A percentile compares a stretch with the other conserved stretches of the same genome.
These are phyloP conservation scores for Uria lomvia DNA, from an alignment of 2,113 vertebrate species.

Conservation along the genomic window DNA sequence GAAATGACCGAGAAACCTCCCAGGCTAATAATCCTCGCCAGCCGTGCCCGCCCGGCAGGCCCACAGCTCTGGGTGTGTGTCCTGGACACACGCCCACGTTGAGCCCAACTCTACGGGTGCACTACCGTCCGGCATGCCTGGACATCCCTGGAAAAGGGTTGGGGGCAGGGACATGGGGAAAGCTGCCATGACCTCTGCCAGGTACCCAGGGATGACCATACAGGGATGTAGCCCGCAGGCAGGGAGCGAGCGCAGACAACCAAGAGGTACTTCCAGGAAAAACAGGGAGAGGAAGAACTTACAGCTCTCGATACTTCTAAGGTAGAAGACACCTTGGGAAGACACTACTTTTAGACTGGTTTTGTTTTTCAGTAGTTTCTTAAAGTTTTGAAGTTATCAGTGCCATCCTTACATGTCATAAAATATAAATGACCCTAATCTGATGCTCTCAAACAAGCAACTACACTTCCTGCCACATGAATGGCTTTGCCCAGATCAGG, in stretches of 20 bases:
- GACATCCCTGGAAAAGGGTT: not conserved
- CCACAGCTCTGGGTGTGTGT: not conserved
- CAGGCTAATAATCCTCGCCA: not conserved
- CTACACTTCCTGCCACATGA: not conserved
- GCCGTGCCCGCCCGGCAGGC: accelerated
- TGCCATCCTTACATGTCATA: not conserved
- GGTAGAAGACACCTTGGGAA: not conserved
- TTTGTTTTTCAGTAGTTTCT: not conserved
- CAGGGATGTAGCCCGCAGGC: not conserved
- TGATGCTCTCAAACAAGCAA: not conserved
- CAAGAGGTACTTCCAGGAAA: not conserved
- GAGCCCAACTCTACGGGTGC: not conserved
- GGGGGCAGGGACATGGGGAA: not conserved
- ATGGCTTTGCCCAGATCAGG: not conserved
- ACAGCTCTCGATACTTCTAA: not conserved
- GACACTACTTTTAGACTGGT: not conserved
- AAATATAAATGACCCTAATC: not conserved
- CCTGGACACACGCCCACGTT: not conserved
- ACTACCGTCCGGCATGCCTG: accelerated
- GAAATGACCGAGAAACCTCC: not conserved
- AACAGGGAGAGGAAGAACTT: not conserved
- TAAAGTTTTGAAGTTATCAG: not conserved
- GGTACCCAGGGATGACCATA: not conserved
- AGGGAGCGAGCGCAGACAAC: not conserved
- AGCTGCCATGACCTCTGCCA: accelerated